A percentile compares a stretch with the other conserved stretches of the same genome.
Evolutionary conservation across 2,113 vertebrate genomes (phyloP).

Genomic region (Ifrita kowaldi): DNA sequence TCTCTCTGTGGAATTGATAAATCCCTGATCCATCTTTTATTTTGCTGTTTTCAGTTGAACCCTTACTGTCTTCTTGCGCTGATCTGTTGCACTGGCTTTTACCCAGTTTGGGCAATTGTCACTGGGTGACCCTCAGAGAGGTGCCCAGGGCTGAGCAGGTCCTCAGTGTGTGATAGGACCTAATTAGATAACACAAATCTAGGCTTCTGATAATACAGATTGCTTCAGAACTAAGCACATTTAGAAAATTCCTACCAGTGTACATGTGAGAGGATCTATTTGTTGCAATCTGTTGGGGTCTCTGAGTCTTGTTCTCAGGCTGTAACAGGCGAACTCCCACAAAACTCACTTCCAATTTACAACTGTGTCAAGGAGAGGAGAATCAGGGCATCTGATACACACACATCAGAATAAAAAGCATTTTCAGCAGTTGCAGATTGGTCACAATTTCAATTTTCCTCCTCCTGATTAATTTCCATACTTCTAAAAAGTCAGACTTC

Average conservation of each 20-base stretch:
- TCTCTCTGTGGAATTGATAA: neutral
- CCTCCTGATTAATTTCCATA: slow-evolving; percentile 47
- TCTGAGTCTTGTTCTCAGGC: neutral
- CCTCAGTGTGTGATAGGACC: neutral
- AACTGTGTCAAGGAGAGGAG: slow-evolving; percentile 43
- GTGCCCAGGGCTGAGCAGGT: neutral
- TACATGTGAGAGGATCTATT: neutral
- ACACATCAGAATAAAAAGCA: slow-evolving; percentile 20
- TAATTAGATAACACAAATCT: neutral
- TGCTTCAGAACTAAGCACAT: neutral
- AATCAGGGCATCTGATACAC: slow-evolving; percentile 16
- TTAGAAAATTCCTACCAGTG: neutral
- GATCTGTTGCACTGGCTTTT: neutral
- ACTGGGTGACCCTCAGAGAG: neutral
- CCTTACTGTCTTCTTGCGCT: neutral
- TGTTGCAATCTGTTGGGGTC: slow-evolving; percentile 46
- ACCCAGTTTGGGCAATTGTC: neutral
- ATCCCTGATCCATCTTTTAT: neutral
- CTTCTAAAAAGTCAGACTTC: slow-evolving; percentile 31
- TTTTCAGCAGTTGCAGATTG: slow-evolving; percentile 20
- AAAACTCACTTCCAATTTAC: slow-evolving; percentile 10
- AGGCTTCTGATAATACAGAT: neutral
- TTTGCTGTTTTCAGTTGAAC: neutral
- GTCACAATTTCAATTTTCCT: slow-evolving; percentile 38
- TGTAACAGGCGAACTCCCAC: slow-evolving; percentile 15